A percentile compares a stretch with the other conserved stretches of the same genome.
Conservation (phyloP, 2,113 vertebrate species). For the Cyanoderma ruficeps region DNA sequence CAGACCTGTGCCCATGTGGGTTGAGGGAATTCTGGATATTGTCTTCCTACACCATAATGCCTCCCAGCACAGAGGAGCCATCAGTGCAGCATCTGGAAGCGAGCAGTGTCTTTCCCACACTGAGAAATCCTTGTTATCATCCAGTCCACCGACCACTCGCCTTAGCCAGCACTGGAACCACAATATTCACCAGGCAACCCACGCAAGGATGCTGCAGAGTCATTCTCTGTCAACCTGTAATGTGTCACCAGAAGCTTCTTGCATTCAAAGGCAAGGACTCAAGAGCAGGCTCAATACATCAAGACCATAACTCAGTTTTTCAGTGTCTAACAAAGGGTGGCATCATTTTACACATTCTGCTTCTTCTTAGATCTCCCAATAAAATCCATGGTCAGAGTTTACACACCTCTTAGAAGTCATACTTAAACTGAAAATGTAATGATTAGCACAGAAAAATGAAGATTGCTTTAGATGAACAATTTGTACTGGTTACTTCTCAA, state of each 20-base stretch:
- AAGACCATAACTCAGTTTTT: background rate
- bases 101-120: background rate
- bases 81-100: background rate
- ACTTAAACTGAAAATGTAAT: background rate
- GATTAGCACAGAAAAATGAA: background rate
- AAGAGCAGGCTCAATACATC: background rate
- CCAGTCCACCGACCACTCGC: fast-evolving
- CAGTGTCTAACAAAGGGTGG: background rate
- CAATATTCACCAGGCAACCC: background rate
- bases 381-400: background rate
- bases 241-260: background rate
- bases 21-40: background rate
- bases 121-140: background rate
- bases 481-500: background rate
- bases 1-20: background rate
- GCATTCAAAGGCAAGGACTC: background rate
- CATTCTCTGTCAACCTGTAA: background rate
- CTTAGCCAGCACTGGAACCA: background rate
- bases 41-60: fast-evolving
- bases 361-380: background rate
- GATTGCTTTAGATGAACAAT: background rate
- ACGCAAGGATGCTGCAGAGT: background rate
- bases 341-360: background rate
- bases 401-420: background rate
- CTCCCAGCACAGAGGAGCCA: background rate